Evolutionary conservation across 2,797 vertebrate species (phyloP).

Genomic region (Hybognathus amarus): DNA sequence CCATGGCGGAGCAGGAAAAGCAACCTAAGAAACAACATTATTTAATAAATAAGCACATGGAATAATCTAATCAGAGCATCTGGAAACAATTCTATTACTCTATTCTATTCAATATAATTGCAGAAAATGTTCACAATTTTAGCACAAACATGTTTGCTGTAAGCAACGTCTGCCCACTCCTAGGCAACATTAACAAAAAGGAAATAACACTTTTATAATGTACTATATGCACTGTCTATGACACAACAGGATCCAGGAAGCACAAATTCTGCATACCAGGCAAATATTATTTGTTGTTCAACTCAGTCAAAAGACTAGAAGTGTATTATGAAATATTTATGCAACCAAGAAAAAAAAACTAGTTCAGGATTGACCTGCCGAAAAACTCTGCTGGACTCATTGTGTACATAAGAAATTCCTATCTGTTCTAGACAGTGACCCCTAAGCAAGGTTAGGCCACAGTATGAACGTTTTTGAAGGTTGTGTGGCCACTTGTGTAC

Average conservation of each 20-base stretch:
- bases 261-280: background rate
- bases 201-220: background rate
- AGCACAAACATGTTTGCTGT: background rate
- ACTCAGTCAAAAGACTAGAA: background rate
- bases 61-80: background rate
- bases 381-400: background rate
- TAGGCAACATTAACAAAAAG: background rate
- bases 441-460: slow-evolving; percentile 30
- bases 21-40: slow-evolving; percentile 32
- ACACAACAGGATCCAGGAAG: background rate
- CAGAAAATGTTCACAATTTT: background rate
- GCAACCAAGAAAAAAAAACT: no score
- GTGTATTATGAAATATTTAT: background rate
- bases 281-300: background rate
- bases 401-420: slow-evolving; percentile 38
- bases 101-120: background rate
- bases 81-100: background rate
- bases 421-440: slow-evolving; percentile 24
- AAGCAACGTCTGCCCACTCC: background rate
- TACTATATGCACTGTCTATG: background rate
- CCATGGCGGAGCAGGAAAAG: slow-evolving; percentile 78
- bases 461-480: slow-evolving; percentile 25
- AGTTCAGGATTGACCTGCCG: background rate
- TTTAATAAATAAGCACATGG: background rate
- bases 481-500: slow-evolving; percentile 14